Base-by-base conservation (phyloP, 2,888 invertebrate species). In the Oscheius sp. region DNA sequence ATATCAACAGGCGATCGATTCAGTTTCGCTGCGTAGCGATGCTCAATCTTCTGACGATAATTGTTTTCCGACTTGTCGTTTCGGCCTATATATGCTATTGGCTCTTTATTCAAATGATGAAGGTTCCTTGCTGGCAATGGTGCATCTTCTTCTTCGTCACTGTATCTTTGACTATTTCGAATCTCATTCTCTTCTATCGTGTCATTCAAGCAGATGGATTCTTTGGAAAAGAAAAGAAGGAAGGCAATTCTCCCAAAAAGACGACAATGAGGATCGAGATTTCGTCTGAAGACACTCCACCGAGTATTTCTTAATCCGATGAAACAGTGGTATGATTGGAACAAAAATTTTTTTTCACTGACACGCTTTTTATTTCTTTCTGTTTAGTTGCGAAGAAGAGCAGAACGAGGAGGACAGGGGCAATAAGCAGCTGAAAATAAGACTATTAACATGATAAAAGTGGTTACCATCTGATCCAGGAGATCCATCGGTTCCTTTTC, bases 201-300 rank as follows among this genome's bases (percentile, higher is more conserved):
- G 73, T 85, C 17, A 59, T 85, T 68, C 75, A 80, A 0, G 84
- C 85, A 17, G 85, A 85, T 67, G 85, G 83, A 22, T 72, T 83
- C 6, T 68, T 84, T 45, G 83, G 83, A 66, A 62, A 69, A 70
- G n/a, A n/a, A n/a, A 22, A 38, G 28, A 57, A 36, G 36, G 36
- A 36, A n/a, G n/a, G n/a, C n/a, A n/a, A n/a, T n/a, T n/a, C n/a
- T 36, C 14, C 36, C 8, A 36, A 41, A 14, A 20, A 41, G 41
- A 17, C 41, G 41, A 41, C 5, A 41, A 41, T 41, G 41, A 41
- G 41, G 41, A 41, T 6, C 12, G n/a, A n/a, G n/a, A n/a, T n/a
- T n/a, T n/a, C n/a, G n/a, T n/a, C n/a, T n/a, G n/a, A n/a, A n/a
- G n/a, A n/a, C n/a, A n/a, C n/a, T n/a, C n/a, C n/a, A n/a, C n/a